A percentile compares a stretch with the other conserved stretches of the same genome.
Evolutionary conservation across 2,113 vertebrate species (phyloP).

Genomic region (Mobula birostris): DNA sequence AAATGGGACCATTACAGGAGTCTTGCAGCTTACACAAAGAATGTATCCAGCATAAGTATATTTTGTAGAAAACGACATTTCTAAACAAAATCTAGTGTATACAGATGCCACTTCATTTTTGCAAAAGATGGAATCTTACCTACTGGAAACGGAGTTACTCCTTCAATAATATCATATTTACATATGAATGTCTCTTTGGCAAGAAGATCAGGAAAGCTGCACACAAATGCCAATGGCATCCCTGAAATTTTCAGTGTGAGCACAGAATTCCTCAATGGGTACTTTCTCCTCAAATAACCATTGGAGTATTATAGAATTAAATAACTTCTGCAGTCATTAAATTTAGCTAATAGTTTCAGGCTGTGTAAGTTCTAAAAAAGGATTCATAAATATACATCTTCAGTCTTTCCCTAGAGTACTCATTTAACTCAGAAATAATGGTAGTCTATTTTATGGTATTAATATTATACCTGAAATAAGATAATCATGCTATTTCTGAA

Average conservation of each 20-base stretch:
- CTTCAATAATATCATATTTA: not conserved
- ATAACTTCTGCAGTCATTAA: not conserved
- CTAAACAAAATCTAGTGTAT: not conserved
- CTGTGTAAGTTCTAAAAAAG: not conserved
- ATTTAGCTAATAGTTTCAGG: constrained; percentile 9
- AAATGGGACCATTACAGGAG: not conserved
- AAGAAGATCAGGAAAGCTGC: not conserved
- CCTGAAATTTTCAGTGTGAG: not conserved
- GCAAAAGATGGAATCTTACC: not conserved
- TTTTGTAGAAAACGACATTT: not conserved
- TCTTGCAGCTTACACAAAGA: not conserved
- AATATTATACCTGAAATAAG: not conserved
- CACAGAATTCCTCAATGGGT: not conserved
- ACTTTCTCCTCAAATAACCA: not conserved
- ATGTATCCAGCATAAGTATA: not conserved
- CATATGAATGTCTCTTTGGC: not conserved
- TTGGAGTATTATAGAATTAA: not conserved
- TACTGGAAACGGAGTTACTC: not conserved
- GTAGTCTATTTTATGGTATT: not conserved
- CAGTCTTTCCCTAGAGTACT: not conserved
- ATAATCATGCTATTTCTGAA: not conserved
- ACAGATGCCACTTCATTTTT: not conserved
- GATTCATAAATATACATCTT: not conserved
- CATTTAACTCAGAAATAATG: constrained; percentile 23
- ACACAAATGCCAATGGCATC: not conserved